Evolutionary conservation across 2,113 vertebrate species (phyloP), one percentile per base, ranked within the genome.

Genomic region (Indicator indicator): DNA sequence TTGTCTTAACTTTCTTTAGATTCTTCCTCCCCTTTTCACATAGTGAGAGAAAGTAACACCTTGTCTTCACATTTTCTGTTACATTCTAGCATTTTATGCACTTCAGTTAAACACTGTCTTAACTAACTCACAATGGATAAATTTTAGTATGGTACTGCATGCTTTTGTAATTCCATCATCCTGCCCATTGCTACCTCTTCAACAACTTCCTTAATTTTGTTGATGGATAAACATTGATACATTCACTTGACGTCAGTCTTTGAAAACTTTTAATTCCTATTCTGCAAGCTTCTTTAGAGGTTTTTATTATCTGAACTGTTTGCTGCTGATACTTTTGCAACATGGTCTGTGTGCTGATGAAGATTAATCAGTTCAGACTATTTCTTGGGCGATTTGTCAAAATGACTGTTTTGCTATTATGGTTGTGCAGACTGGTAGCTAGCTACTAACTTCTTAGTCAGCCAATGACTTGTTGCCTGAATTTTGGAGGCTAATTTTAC

Each of bases 1-100:
- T 93, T 91, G 58, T 84, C 60, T 94, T 93, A 86, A 88, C 83
- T 93, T 94, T 78, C 44, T 65, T 82, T 86, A 52, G 26, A 90
- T 90, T 90, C 55, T 91, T 87, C 59, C 52, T 81, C 60, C 19
- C 88, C 54, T 90, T 94, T 89, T 83, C 70, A 58, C 36, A 77
- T 68, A 52, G 15, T 46, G 80, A 84, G 59, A 38, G 58, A 92
- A 94, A 95, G 68, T 77, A 82, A 54, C 84, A 91, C 13, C 28
- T 77, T 73, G 12, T 78, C 83, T 86, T 93, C 70, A 86, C 40
- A 52, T 91, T 93, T 94, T 88, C 73, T 86, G 19, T 83, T 91
- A 46, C 9, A 28, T 84, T 91, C 44, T 67, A 79, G 75, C 59
- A 77, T 70, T 93, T 88, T 76, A 15, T 76, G 42, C 59, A 64